Evolutionary conservation across 2,797 vertebrate genomes (phyloP), one percentile per base, ranked within the genome.

Genomic region (Chiroxiphia lanceolata): DNA sequence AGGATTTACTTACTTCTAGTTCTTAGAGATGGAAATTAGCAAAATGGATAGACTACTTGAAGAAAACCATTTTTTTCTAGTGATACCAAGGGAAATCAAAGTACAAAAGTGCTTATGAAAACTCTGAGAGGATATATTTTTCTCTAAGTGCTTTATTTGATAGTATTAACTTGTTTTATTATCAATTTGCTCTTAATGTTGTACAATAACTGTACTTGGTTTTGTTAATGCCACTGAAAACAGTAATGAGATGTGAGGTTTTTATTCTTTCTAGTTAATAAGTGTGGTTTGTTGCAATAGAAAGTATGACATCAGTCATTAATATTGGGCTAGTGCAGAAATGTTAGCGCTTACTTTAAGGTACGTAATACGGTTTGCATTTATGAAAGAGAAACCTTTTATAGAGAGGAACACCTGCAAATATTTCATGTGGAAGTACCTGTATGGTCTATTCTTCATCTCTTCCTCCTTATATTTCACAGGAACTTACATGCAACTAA

Each of bases 111-210:
- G 34, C 64, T 95, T 90, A 82, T 59, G 59, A 90, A 93, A 96
- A 83, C 42, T 87, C 79, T 51, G 74, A 85, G 59, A 81, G 83
- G 70, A 67, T 89, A 50, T 83, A 51, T 83, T 91, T 94, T 91
- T 96, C 91, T 95, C 77, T 91, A 79, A 90, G 89, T 84, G 61
- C 53, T 96, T 68, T 91, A 91, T 86, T 96, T 94, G 87, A 86
- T 95, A 95, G 63, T 88, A 96, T 96, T 96, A 96, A 86, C 76
- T 92, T 89, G 92, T 74, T 94, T 96, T 97, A 94, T 96, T 97
- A 96, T 85, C 89, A 94, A 86, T 97, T 97, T 95, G 59, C 90
- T 94, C 70, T 94, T 94, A 92, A 87, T 96, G 85, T 77, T 93
- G 20, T 95, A 65, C 87, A 83, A 89, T 93, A 94, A 96, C 53